Percentiles rank a stretch among this genome's conserved stretches.
These are phyloP conservation scores for Ectropis crepuscularia DNA, from an alignment of 2,888 invertebrate genomes.

Conservation along the genomic window DNA sequence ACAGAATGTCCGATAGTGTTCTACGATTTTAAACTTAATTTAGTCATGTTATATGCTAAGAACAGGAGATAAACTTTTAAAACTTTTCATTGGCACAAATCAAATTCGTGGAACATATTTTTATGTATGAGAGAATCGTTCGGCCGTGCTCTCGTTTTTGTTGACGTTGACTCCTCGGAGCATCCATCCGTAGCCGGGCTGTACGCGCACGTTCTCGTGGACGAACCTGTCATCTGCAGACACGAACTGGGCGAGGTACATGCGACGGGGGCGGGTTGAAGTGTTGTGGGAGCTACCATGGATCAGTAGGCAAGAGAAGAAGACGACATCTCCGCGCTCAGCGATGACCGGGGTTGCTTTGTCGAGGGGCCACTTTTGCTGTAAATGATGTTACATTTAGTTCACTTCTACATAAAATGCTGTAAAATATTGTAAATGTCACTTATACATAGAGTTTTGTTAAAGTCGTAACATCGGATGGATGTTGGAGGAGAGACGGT, in stretches of 20 bases:
- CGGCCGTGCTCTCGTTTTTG: constrained; percentile 52
- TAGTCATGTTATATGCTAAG: too few relatives aligned
- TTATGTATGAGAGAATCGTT: constrained; percentile 36
- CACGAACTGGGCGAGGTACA: constrained; percentile 82
- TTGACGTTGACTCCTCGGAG: constrained; percentile 77
- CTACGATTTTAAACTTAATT: too few relatives aligned
- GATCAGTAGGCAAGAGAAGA: constrained; percentile 84
- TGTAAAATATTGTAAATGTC: too few relatives aligned
- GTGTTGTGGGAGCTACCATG: constrained; percentile 84
- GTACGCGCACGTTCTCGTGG: constrained; percentile 59
- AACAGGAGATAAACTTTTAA: too few relatives aligned
- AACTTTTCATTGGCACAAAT: too few relatives aligned
- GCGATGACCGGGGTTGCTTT: constrained; percentile 79
- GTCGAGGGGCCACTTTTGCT: constrained; percentile 76
- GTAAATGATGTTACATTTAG: constrained; percentile 30
- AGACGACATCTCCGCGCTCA: constrained; percentile 80
- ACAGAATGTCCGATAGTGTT: too few relatives aligned
- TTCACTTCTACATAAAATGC: too few relatives aligned
- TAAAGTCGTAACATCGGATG: too few relatives aligned
- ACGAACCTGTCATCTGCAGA: constrained; percentile 77
- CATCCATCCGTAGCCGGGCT: constrained; percentile 82
- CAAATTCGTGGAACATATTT: background rate
- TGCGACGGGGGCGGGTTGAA: constrained; percentile 73
- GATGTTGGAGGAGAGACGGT: too few relatives aligned
- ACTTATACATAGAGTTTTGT: too few relatives aligned